phyloP scores from a whole-genome alignment of 2,888 invertebrate species.

The Metallyticus violacea region DNA sequence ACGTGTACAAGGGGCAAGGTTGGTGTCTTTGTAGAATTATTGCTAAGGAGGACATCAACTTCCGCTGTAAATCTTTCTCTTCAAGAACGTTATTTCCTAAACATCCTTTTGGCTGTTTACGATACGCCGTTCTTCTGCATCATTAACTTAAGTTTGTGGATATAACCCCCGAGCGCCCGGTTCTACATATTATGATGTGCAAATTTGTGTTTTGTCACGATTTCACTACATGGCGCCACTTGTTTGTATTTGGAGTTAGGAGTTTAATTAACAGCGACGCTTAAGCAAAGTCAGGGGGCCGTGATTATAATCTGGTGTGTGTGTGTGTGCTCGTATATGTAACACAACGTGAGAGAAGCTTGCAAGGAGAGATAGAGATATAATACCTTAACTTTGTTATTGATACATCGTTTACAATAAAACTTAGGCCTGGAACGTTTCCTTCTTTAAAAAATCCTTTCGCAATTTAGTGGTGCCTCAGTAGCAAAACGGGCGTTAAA shows the following conservation, averaged over 20 bases:
- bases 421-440: too few relatives aligned
- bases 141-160: neutral
- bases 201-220: neutral
- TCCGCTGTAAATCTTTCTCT: neutral
- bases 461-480: too few relatives aligned
- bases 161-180: neutral
- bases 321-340: neutral
- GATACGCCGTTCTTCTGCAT: neutral
- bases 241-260: neutral
- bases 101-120: neutral
- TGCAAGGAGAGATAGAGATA: neutral
- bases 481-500: too few relatives aligned
- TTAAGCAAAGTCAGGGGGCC: neutral
- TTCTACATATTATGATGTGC: neutral
- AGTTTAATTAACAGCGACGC: neutral
- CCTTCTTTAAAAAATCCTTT: too few relatives aligned
- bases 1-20: too few relatives aligned
- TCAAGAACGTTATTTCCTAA: too few relatives aligned
- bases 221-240: neutral
- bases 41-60: neutral
- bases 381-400: too few relatives aligned
- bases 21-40: neutral
- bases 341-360: too few relatives aligned
- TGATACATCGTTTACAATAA: too few relatives aligned
- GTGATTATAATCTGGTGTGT: neutral